Base-by-base conservation (phyloP, 2,888 invertebrate genomes). In the Rhogogaster chlorosoma region DNA sequence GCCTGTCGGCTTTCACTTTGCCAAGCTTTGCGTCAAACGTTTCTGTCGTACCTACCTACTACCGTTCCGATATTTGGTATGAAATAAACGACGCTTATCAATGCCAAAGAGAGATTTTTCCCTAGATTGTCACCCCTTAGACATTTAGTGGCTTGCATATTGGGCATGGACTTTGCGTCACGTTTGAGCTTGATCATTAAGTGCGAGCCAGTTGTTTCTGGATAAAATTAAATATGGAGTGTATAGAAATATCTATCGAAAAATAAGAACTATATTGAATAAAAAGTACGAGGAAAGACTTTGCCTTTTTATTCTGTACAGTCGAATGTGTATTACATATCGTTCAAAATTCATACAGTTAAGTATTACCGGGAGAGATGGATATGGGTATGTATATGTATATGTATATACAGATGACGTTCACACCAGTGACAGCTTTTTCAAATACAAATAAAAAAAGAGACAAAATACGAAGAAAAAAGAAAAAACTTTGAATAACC, bases 401-500 rank as follows among this genome's bases (percentile, higher is more conserved):
- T 32, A 18, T n/a, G n/a, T 12, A 15, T 45, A 45, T 70, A 2
- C 9, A n/a, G 22, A 3, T n/a, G 71, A 73, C n/a, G 42, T 42
- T 73, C 71, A 15, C 38, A 29, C 9, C n/a, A 26, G 38, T 42
- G 38, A 73, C 77, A 77, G 77, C 49, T 49, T 77, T 77, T 77
- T 53, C 49, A 38, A 77, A 77, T 77, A 77, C 77, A 49, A 77
- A 77, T 77, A 53, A 77, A 32, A 77, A 53, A 53, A 32, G 29
- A 29, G 10, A 77, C 38, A 38, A 36, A 38, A 38, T 32, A 67
- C 15, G 0, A 42, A n/a, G 18, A 53, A 53, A 32, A 53, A 32
- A 45, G 42, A 57, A 80, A 61, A 42, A 80, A 80, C 45, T 67
- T 42, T 80, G 80, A 84, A 85, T 67, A 80, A 85, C 70, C 85